phyloP scores from a whole-genome alignment of 2,888 invertebrate genomes.

The Drosophila putrida region DNA sequence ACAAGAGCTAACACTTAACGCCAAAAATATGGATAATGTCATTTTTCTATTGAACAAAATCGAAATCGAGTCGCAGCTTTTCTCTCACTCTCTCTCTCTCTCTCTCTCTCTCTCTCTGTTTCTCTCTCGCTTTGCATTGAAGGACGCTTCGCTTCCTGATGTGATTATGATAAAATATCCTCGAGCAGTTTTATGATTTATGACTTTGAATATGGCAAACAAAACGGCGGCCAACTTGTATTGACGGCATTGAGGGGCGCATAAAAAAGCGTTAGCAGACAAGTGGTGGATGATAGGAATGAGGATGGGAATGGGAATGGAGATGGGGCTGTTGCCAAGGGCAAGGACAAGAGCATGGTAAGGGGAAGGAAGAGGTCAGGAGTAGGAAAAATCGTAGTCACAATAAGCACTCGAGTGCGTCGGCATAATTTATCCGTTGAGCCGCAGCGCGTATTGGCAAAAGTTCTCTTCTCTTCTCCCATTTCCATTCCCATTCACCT shows the following conservation, averaged over 20 bases:
- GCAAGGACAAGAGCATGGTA: constrained; percentile 19
- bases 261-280: constrained; percentile 38
- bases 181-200: constrained; percentile 81
- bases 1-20: constrained; percentile 68
- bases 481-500: background rate
- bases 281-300: background rate
- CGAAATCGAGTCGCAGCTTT: constrained; percentile 43
- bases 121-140: background rate
- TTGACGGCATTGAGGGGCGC: constrained; percentile 32
- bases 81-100: background rate
- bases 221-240: constrained; percentile 58
- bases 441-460: constrained; percentile 56
- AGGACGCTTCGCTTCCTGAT: constrained; percentile 71
- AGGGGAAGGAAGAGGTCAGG: constrained; percentile 11
- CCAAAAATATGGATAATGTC: constrained; percentile 80
- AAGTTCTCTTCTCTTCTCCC: constrained; percentile 32
- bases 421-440: constrained; percentile 78
- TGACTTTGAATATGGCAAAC: constrained; percentile 80
- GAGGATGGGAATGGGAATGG: background rate
- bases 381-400: constrained; percentile 33
- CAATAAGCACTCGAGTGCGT: constrained; percentile 81
- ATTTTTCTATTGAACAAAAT: constrained; percentile 72
- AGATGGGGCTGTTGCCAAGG: constrained; percentile 3
- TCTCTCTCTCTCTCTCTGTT: background rate
- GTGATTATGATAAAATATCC: constrained; percentile 82